A percentile compares a stretch with the other conserved stretches of the same genome.
phyloP scores from a whole-genome alignment of 2,797 vertebrate genomes.

The Steatocranus sp. region DNA sequence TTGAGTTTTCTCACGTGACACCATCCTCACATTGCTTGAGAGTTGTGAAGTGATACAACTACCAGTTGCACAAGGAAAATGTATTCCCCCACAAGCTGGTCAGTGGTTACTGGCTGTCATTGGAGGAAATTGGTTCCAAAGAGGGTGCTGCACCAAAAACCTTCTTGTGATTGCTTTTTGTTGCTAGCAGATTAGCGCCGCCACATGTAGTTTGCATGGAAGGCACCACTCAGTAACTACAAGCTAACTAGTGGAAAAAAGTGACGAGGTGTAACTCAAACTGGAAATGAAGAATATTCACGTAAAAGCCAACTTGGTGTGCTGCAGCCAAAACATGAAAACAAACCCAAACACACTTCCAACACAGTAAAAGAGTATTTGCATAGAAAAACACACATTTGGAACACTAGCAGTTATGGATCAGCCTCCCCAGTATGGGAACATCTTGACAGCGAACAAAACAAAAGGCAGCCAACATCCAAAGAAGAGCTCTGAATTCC shows the following conservation, averaged over 20 bases:
- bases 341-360: not conserved
- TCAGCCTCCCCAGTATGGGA: not conserved
- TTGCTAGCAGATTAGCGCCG: not conserved
- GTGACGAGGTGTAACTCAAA: not conserved
- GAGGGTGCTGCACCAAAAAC: not conserved
- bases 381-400: not conserved
- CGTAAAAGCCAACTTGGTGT: not conserved
- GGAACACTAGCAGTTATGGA: not conserved
- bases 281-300: accelerated
- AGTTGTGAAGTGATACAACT: not conserved
- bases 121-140: not conserved
- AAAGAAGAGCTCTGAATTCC: not conserved
- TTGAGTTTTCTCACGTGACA: accelerated
- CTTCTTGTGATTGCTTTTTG: not conserved
- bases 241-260: not conserved
- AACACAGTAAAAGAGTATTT: not conserved
- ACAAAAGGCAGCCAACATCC: not conserved
- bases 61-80: not conserved
- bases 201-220: not conserved
- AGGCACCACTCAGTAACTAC: not conserved
- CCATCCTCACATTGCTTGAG: accelerated
- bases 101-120: not conserved
- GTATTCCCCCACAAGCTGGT: not conserved
- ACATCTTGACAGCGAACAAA: not conserved
- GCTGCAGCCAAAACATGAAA: not conserved